Conservation (phyloP, 2,113 vertebrate species). For the Phylloscopus trochiloides region DNA sequence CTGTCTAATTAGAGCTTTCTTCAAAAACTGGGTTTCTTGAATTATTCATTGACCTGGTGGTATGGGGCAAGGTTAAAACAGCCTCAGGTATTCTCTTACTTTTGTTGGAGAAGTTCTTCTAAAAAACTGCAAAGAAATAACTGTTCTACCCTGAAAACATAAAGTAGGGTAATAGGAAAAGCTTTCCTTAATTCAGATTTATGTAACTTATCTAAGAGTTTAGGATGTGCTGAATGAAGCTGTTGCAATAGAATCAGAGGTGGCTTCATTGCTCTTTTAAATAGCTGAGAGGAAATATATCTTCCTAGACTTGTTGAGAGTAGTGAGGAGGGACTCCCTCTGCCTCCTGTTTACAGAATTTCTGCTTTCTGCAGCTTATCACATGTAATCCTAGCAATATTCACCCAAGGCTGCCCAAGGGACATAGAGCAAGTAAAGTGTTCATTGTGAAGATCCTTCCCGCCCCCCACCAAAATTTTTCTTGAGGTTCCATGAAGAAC, state of each 20-base stretch:
- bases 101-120: not conserved
- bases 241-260: not conserved
- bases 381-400: not conserved
- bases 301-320: not conserved
- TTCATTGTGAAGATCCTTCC: not conserved
- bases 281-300: not conserved
- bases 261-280: not conserved
- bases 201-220: not conserved
- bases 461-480: not conserved
- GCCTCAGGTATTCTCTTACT: not conserved
- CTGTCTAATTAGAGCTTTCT: conserved; percentile 21
- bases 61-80: not conserved
- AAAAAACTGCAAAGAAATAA: not conserved
- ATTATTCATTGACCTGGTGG: conserved; percentile 24
- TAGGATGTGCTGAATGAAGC: not conserved
- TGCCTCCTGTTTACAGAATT: not conserved
- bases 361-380: not conserved
- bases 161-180: not conserved
- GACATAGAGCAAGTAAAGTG: not conserved
- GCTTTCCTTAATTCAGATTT: not conserved
- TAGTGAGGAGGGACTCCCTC: not conserved
- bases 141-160: not conserved
- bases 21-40: not conserved
- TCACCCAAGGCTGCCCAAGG: not conserved
- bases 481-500: not conserved